A percentile compares a stretch with the other conserved stretches of the same genome.
Conservation (phyloP, 2,888 invertebrate genomes). For the Augiades crinisus region DNA sequence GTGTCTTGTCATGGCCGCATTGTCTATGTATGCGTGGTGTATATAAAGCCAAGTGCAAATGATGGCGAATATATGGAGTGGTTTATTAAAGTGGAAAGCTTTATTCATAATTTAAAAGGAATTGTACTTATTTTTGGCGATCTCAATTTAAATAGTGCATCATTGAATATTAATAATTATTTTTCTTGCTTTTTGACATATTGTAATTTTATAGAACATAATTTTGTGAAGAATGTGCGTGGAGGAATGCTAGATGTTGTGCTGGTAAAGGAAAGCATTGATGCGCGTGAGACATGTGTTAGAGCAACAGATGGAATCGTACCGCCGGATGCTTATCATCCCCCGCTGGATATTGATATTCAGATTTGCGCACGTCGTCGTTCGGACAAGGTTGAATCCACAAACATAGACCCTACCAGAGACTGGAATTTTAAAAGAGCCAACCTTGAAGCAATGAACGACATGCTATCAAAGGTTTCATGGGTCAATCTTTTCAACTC, state of each 20-base stretch:
- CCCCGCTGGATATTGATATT: background rate
- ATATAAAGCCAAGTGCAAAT: conserved; percentile 26
- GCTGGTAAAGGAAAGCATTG: conserved; percentile 11
- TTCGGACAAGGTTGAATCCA: background rate
- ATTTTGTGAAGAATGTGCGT: conserved; percentile 9
- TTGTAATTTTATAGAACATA: conserved; percentile 16
- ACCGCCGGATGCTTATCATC: conserved; percentile 1
- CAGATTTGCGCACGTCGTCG: too few species aligned
- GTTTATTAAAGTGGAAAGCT: conserved; percentile 25
- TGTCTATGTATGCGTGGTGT: conserved; percentile 26
- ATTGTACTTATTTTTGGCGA: conserved; percentile 25
- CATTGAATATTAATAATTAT: conserved; percentile 13
- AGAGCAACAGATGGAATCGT: background rate
- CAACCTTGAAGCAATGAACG: background rate
- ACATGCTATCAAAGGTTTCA: background rate
- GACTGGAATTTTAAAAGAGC: conserved; percentile 9
- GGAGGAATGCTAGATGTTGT: conserved; percentile 21
- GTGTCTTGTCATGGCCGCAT: conserved; percentile 12
- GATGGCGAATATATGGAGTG: conserved; percentile 24
- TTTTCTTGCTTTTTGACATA: conserved; percentile 15
- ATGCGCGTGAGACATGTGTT: background rate
- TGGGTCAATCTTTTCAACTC: background rate
- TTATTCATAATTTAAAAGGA: conserved; percentile 17
- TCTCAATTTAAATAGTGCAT: conserved; percentile 22
- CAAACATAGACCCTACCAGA: background rate